Conservation (phyloP, 2,888 invertebrate species). For the Heliconius cydno region DNA sequence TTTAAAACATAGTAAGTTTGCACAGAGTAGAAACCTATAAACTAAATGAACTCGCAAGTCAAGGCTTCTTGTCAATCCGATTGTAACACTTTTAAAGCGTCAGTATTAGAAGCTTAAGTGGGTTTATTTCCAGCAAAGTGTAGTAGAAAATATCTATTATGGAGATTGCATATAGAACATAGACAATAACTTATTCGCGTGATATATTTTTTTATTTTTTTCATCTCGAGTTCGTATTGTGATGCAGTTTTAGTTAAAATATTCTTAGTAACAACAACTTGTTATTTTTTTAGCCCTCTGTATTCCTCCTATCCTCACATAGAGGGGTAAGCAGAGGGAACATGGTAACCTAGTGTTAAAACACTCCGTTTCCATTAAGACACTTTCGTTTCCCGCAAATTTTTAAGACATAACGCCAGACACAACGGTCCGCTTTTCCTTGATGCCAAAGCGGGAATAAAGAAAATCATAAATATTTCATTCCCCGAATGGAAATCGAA, state of each 20-base stretch:
- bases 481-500: no score
- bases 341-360: no score
- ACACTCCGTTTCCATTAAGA: no score
- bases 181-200: neutral
- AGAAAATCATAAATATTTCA: no score
- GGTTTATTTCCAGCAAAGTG: constrained; percentile 14
- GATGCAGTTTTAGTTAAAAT: neutral
- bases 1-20: neutral
- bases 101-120: constrained; percentile 22
- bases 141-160: neutral
- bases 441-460: no score
- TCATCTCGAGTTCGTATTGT: neutral
- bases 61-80: constrained; percentile 14
- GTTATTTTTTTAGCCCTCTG: no score
- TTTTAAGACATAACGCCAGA: no score
- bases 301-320: no score
- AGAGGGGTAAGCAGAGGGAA: no score
- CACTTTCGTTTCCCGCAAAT: no score
- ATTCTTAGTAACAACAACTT: no score
- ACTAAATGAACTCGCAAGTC: constrained; percentile 6
- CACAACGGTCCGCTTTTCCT: no score
- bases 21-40: constrained; percentile 3
- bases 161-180: neutral
- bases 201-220: neutral
- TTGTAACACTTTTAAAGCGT: constrained; percentile 21